Base-by-base conservation (phyloP, 2,797 vertebrate species). In the Thalassophryne amazonica region DNA sequence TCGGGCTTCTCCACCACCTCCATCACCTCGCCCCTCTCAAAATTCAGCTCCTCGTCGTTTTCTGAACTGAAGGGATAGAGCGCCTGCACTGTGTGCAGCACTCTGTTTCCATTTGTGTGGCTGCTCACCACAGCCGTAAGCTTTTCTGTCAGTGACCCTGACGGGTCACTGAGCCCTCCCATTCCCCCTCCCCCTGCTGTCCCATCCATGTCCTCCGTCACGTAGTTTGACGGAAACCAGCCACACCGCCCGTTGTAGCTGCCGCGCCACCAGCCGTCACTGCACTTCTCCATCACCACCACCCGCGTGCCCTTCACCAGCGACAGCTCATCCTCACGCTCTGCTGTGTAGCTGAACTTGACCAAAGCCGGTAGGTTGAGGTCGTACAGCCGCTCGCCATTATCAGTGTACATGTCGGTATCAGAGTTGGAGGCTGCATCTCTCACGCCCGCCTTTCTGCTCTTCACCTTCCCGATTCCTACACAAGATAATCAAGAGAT, bases 221-320 rank as follows among this genome's bases (percentile, higher is more conserved):
- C 94, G 15, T 96, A 95, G 76, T 96, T 96, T 59, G 94, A 96
- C 11, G 94, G 94, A 35, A 96, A 96, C 94, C 94, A 96, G 63
- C 94, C 94, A 3, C 92, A 89, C 6, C 86, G 91, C 38, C 93
- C 93, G 14, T 54, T 90, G 82, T 93, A 94, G 86, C 92, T 93
- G 37, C 94, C 94, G 6, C 94, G 88, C 94, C 94, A 96, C 94
- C 94, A 96, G 49, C 94, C 94, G 34, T 96, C 94, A 12, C 93
- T 96, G 86, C 94, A 96, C 77, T 95, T 96, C 79, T 96, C 94
- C 94, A 94, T 95, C 81, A 96, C 94, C 45, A 93, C 91, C 55
- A 96, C 94, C 37, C 91, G 91, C 0, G 93, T 94, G 51, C 93
- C 93, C 70, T 96, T 96, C 37, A 93, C 92, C 78, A 96, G 80